Base-by-base conservation (phyloP, 2,888 invertebrate species). In the Microplitis deprimator region DNA sequence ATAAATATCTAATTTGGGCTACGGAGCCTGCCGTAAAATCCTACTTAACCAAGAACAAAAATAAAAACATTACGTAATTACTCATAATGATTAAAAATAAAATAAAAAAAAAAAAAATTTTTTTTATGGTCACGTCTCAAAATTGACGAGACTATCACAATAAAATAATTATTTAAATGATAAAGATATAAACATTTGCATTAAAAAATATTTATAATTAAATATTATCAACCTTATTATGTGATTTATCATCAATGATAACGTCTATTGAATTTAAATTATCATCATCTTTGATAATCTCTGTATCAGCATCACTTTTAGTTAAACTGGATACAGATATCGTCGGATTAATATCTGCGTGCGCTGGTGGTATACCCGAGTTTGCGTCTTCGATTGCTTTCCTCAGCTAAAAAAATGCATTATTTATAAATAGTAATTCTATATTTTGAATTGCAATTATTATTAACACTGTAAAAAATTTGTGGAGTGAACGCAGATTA, bases 371-470 rank as follows among this genome's bases (percentile, higher is more conserved):
- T 80, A 92, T 92, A 38, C 96, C 96, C 10, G 96, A 94, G 90
- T 97, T 97, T 20, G 96, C 96, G 86, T 97, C 96, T 87, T 97
- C 97, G 77, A 97, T 97, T 7, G 96, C 96, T 90, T 95, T 95
- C 78, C 97, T 93, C 61, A 97, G 91, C 95, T 95, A 89, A 13
- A 89, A 87, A 70, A 41, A 70, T 13, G 5, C 4, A 50, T 5
- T 29, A 29, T 29, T 29, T 29, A 29, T 29, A 29, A 29, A 29
- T 29, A 29, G 29, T 29, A 4, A 29, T 29, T 29, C 29, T 29
- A 29, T 29, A 20, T 20, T 20, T 20, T 20, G 20, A 20, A 20
- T 20, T 20, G 20, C 20, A 20, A 20, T 20, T 20, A 20, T 20
- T 20, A 20, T 20, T 20, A n/a, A 20, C 1, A 20, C 20, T 20